Evolutionary conservation across 2,888 invertebrate species (phyloP).

Genomic region (Chrysolina americana): DNA sequence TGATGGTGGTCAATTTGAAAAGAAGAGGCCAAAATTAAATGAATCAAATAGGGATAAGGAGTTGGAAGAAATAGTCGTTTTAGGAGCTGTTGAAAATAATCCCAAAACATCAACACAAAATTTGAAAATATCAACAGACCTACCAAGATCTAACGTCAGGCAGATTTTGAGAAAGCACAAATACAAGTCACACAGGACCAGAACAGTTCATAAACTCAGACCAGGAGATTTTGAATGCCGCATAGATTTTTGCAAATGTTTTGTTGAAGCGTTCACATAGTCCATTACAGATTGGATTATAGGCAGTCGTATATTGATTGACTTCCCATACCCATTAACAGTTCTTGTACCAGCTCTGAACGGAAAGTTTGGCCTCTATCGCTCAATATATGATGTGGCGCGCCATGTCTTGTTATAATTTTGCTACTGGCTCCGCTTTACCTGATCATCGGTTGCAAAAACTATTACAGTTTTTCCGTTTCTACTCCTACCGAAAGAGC

Average conservation of each 20-base stretch:
- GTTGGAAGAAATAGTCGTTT: no score
- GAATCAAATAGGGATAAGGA: no score
- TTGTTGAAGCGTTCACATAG: background rate
- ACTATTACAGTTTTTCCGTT: conserved; percentile 52
- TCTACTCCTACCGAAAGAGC: conserved; percentile 49
- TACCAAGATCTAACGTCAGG: no score
- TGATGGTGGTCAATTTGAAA: no score
- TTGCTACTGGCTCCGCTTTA: conserved; percentile 48
- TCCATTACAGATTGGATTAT: background rate
- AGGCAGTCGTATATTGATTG: background rate
- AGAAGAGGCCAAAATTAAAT: no score
- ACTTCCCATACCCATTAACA: background rate
- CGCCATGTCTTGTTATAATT: conserved; percentile 46
- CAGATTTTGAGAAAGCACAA: no score
- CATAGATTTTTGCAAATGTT: background rate
- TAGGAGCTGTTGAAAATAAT: no score
- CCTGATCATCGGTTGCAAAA: conserved; percentile 53
- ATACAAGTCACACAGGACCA: no score
- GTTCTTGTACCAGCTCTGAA: background rate
- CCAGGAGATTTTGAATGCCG: no score
- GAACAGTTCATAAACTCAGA: no score
- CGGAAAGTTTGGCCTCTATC: background rate
- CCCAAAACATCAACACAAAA: no score
- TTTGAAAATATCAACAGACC: no score
- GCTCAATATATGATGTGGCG: conserved; percentile 31